Base-by-base conservation (phyloP, 1,140 invertebrate species). In the Sarcophaga peregrina region DNA sequence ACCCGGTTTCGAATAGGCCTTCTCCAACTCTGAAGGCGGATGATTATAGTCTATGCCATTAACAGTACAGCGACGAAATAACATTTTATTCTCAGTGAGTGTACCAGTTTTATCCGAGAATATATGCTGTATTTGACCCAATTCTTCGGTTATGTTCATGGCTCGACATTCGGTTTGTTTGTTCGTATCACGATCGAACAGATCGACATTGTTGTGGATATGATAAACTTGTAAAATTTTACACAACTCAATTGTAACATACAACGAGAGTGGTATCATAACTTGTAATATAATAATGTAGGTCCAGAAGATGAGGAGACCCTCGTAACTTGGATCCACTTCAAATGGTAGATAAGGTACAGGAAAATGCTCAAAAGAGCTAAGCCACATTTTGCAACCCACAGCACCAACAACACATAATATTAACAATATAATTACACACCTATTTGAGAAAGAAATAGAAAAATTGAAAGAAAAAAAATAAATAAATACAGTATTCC, bases 41-140 rank as follows among this genome's bases (percentile, higher is more conserved):
- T 97, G 96, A 85, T 95, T 94, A 86, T 98, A 99, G 91, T 99
- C 97, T 8, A 96, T 93, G 0, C 97, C 97, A 45, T 94, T 95
- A 13, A 99, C 95, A 0, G 95, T 94, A 90, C 98, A 99, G 75
- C 96, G 92, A 72, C 96, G 92, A 90, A 99, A 99, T 83, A 98
- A 93, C 98, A 99, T 99, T 91, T 97, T 96, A 90, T 99, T 99
- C 91, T 99, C 98, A 9, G 98, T 99, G 17, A 99, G 91, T 4
- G 98, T 99, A 8, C 98, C 98, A 3, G 98, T 99, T 91, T 99
- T 99, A 90, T 99, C 98, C 10, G 96, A 98, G 92, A 99, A 99
- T 74, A 99, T 93, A 89, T 99, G 99, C 87, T 98, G 96, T 46
- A 99, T 95, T 92, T 98, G 97, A 5, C 98, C 98, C 74, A 99